phyloP scores from a whole-genome alignment of 2,888 invertebrate genomes.

The Augochlorella aurata region DNA sequence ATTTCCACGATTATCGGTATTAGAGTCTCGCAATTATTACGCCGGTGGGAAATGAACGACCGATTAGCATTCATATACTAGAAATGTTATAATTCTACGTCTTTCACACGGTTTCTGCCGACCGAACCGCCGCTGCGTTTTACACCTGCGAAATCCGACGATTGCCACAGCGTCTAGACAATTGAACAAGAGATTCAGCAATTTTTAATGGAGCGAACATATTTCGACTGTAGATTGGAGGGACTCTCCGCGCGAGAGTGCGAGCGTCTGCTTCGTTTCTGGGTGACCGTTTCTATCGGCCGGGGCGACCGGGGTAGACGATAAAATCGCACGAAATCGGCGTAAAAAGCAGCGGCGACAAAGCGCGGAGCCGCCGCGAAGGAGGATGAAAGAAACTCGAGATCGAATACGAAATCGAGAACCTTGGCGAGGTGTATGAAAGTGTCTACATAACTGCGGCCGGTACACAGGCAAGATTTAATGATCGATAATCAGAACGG shows the following conservation, averaged over 20 bases:
- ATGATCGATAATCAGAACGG: conserved; percentile 60
- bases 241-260: not conserved
- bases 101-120: conserved; percentile 2
- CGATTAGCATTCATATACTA: conserved; percentile 3
- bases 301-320: not conserved
- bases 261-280: not conserved
- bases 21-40: not conserved
- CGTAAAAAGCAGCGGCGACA: not conserved
- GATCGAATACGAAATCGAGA: conserved; percentile 52
- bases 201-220: not conserved
- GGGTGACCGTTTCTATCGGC: not conserved
- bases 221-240: not conserved
- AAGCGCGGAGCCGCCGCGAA: not conserved
- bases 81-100: conserved; percentile 14
- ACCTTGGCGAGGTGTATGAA: conserved; percentile 48
- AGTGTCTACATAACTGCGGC: conserved; percentile 44
- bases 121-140: not conserved
- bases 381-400: conserved; percentile 34
- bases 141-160: not conserved
- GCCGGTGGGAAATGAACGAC: conserved; percentile 12
- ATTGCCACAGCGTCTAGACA: not conserved
- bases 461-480: conserved; percentile 46
- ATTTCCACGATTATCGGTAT: not conserved
- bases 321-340: not conserved
- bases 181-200: not conserved